These are phyloP conservation scores for Dioctria rufipes DNA, from an alignment of 2,888 invertebrate species.

Conservation along the genomic window DNA sequence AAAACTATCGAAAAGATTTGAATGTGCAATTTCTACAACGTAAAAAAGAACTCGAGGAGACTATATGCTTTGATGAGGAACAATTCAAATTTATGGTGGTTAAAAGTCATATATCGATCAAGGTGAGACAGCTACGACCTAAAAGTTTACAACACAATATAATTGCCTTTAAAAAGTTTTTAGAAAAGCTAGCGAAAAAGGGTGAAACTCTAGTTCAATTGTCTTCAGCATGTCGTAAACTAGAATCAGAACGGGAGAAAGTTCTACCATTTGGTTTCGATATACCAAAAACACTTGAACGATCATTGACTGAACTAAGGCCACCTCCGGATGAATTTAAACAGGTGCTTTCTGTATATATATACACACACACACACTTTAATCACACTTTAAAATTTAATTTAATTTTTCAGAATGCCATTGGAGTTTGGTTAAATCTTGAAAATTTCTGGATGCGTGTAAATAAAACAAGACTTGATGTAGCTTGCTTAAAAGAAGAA, in stretches of 20 bases:
- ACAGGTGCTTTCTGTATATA: conserved; percentile 58
- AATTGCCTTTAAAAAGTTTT: conserved; percentile 66
- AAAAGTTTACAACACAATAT: background rate
- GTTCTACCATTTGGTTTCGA: conserved; percentile 68
- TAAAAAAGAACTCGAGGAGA: conserved; percentile 74
- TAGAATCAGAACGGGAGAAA: conserved; percentile 77
- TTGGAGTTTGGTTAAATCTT: conserved; percentile 75
- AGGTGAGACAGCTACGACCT: conserved; percentile 59
- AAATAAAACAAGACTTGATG: conserved; percentile 74
- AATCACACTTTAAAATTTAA: conserved; percentile 11
- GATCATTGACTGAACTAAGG: conserved; percentile 69
- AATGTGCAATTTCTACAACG: conserved; percentile 72
- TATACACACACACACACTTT: too few species aligned
- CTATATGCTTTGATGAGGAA: conserved; percentile 72
- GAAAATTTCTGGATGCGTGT: conserved; percentile 80
- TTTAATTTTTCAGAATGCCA: conserved; percentile 69
- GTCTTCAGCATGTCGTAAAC: conserved; percentile 77
- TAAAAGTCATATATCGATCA: conserved; percentile 73
- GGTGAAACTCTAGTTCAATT: conserved; percentile 77
- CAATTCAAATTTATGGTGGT: conserved; percentile 77
- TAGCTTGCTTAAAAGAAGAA: conserved; percentile 71
- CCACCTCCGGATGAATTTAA: conserved; percentile 61
- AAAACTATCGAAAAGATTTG: conserved; percentile 72
- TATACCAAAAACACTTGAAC: conserved; percentile 64
- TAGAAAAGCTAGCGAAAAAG: conserved; percentile 74